phyloP scores from a whole-genome alignment of 2,888 invertebrate genomes.

The Xanthorhoe spadicearia region DNA sequence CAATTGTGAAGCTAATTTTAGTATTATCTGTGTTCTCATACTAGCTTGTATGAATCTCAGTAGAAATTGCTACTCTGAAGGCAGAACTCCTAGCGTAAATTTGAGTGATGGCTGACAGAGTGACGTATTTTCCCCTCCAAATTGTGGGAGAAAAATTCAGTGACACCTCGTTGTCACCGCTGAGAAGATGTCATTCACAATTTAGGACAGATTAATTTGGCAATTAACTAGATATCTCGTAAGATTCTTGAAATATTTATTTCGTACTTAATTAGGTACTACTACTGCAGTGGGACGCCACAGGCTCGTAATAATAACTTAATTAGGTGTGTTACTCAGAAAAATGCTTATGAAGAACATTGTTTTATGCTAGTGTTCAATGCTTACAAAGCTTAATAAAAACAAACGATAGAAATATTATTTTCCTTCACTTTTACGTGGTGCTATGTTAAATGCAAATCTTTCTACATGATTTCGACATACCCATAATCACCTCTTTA shows the following conservation, averaged over 20 bases:
- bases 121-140: slow-evolving; percentile 9
- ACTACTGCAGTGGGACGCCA: too few relatives aligned
- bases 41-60: neutral
- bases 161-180: slow-evolving; percentile 7
- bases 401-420: too few relatives aligned
- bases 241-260: neutral
- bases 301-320: too few relatives aligned
- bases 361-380: too few relatives aligned
- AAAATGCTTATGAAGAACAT: neutral
- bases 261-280: neutral
- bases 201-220: slow-evolving; percentile 7
- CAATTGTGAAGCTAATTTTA: too few relatives aligned
- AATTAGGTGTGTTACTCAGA: too few relatives aligned
- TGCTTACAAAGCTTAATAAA: too few relatives aligned
- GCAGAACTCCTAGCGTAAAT: slow-evolving; percentile 54
- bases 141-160: slow-evolving; percentile 4
- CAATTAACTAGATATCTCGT: neutral
- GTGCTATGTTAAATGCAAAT: too few relatives aligned
- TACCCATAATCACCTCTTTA: too few relatives aligned
- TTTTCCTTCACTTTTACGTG: too few relatives aligned
- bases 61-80: neutral
- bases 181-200: slow-evolving; percentile 7
- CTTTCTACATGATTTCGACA: too few relatives aligned
- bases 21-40: too few relatives aligned
- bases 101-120: slow-evolving; percentile 62